Base-by-base conservation (phyloP, 2,113 vertebrate genomes). In the Aramus guarauna region DNA sequence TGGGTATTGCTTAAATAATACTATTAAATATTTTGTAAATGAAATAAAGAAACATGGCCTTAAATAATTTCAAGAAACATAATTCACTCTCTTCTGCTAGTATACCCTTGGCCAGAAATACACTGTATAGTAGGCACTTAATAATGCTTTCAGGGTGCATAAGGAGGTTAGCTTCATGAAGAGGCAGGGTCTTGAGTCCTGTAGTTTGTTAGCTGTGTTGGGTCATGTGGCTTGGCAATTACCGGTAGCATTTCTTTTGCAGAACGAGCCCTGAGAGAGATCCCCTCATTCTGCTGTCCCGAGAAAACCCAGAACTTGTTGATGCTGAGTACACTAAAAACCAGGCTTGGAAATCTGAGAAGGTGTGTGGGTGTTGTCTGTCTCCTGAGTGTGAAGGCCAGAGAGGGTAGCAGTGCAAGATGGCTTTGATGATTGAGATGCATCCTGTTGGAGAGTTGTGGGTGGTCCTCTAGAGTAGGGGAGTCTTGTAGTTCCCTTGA, bases 321-420 rank as follows among this genome's bases (percentile, higher is more conserved):
- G 99, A 99, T 39, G 99, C 99, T 3, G 99, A 99, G 63, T 99
- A 99, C 96, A 99, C 99, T 18, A 99, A 99, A 97, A 99, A 99
- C 97, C 99, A 99, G 96, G 99, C 99, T 96, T 99, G 99, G 99
- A 99, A 99, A 96, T 99, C 99, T 90, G 99, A 99, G 96, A 99
- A 98, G 98, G 99, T 99, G 96, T 2, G 91, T 92, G 60, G 66
- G 67, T 76, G 66, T 48, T 84, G 55, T 76, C 50, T 94, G 47
- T 55, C 77, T 92, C 39, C 26, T 52, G 47, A 55, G 47, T 20
- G 43, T 47, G 62, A 92, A 64, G 76, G 80, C 56, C 74, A 76
- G 53, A 66, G 69, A 53, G 53, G 67, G 52, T 71, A 26, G 17
- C 67, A 14, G 4, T 81, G 56, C 78, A 80, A 50, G 67, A 34